phyloP scores from a whole-genome alignment of 2,113 vertebrate genomes.

The Bos taurus region DNA sequence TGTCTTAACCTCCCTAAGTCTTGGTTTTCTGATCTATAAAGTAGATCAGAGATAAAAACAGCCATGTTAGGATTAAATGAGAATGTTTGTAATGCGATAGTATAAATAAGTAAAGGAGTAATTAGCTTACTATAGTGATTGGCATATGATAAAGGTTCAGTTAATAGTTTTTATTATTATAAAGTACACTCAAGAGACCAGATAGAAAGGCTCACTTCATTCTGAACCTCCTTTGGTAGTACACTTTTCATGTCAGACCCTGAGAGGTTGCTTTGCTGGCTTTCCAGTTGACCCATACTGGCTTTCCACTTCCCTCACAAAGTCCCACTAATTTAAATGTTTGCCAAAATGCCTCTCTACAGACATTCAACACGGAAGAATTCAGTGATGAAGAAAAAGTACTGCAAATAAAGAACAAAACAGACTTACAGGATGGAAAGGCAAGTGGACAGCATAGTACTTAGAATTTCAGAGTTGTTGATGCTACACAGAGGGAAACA shows the following conservation, averaged over 20 bases:
- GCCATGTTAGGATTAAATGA: background rate
- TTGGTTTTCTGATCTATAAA: conserved; percentile 15
- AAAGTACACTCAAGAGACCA: background rate
- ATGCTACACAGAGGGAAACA: background rate
- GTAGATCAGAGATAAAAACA: conserved; percentile 13
- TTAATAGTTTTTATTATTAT: conserved; percentile 17
- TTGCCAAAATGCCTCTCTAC: conserved; percentile 49
- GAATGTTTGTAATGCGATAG: background rate
- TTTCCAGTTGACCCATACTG: background rate
- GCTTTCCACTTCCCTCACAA: conserved; percentile 19
- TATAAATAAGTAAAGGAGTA: background rate
- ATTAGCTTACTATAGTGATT: background rate
- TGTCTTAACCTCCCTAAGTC: background rate
- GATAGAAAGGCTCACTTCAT: background rate
- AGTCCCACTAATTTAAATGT: conserved; percentile 41
- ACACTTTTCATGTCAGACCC: background rate
- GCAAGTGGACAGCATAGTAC: conserved; percentile 25
- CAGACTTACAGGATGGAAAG: conserved; percentile 49
- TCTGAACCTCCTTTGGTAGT: background rate
- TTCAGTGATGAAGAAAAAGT: conserved; percentile 29
- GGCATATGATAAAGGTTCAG: background rate
- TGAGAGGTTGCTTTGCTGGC: background rate
- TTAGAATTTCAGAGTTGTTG: background rate
- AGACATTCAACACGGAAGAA: conserved; percentile 58
- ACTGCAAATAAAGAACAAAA: conserved; percentile 45